phyloP scores from a whole-genome alignment of 2,797 vertebrate genomes.

The Rousettus madagascariensis region DNA sequence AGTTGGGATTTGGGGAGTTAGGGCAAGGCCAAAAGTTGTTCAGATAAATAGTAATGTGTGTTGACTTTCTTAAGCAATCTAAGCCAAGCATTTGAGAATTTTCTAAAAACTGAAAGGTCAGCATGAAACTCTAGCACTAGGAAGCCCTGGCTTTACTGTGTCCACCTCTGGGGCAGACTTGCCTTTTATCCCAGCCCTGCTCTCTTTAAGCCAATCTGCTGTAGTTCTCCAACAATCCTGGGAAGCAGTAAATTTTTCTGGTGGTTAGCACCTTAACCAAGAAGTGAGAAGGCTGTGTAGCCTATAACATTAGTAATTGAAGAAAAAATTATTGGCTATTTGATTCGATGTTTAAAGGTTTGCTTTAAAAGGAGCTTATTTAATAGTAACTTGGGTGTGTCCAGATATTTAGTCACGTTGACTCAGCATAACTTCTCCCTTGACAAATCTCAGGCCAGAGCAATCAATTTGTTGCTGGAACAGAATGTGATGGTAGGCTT shows the following conservation, averaged over 20 bases:
- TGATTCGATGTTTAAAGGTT: neutral
- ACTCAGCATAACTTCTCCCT: constrained; percentile 75
- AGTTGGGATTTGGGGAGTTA: neutral
- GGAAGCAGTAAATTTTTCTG: neutral
- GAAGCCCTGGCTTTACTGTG: neutral
- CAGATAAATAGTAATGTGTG: too few species aligned
- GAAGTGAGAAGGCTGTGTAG: neutral
- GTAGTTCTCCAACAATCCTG: neutral
- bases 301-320: neutral
- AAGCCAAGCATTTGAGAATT: neutral
- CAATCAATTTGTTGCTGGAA: constrained; percentile 59
- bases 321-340: neutral
- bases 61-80: neutral
- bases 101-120: constrained; percentile 5
- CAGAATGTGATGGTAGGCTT: neutral
- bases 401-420: constrained; percentile 68
- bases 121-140: neutral
- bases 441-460: constrained; percentile 71
- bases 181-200: neutral
- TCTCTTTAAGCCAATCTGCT: neutral
- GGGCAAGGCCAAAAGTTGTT: neutral
- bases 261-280: neutral
- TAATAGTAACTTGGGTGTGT: neutral
- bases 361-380: neutral
- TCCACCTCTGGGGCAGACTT: too few species aligned